Evolutionary conservation across 2,888 invertebrate genomes (phyloP).

Genomic region (Catocala sponsa): DNA sequence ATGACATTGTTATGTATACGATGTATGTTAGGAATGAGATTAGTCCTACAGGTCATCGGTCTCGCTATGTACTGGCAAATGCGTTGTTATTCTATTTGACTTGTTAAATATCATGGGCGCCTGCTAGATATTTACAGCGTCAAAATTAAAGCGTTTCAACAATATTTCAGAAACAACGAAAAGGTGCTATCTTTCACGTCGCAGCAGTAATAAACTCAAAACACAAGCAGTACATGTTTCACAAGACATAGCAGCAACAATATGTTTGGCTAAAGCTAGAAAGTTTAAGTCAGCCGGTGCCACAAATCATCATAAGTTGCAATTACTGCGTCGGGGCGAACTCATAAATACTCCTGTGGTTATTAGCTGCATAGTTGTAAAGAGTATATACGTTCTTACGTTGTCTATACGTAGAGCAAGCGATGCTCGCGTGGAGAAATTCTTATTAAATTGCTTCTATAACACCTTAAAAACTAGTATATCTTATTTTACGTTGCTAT

Average conservation of each 20-base stretch:
- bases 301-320: constrained; percentile 83
- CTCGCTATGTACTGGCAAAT: too few species aligned
- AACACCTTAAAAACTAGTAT: too few species aligned
- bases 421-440: not conserved
- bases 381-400: constrained; percentile 57
- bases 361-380: constrained; percentile 82
- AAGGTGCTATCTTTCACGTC: not conserved
- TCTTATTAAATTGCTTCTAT: too few species aligned
- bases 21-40: too few species aligned
- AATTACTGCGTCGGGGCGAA: constrained; percentile 70
- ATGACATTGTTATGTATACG: too few species aligned
- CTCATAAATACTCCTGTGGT: constrained; percentile 72
- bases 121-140: too few species aligned
- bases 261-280: constrained; percentile 44
- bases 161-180: not conserved
- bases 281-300: constrained; percentile 68
- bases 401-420: constrained; percentile 50
- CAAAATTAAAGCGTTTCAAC: not conserved
- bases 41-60: too few species aligned
- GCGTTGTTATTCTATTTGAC: too few species aligned
- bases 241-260: constrained; percentile 15
- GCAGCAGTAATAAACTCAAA: constrained; percentile 2
- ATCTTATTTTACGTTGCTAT: too few species aligned
- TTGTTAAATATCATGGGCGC: too few species aligned
- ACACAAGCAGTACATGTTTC: constrained; percentile 1